Percentiles rank a stretch among this genome's conserved stretches.
These are phyloP conservation scores for Teleiodes luculella DNA, from an alignment of 2,888 invertebrate genomes.

Conservation along the genomic window DNA sequence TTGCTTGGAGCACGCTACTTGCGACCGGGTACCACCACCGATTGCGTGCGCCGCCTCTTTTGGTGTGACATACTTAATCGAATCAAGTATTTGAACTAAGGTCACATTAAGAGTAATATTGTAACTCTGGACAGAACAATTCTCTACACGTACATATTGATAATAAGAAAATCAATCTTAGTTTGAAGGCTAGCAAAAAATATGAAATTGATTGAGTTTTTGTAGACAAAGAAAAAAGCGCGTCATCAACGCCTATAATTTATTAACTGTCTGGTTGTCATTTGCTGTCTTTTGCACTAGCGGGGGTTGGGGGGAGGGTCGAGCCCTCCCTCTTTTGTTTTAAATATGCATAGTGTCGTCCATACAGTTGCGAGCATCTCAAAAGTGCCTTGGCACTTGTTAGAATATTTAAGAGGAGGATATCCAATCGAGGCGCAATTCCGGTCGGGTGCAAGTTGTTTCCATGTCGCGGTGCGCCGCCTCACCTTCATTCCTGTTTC, in stretches of 20 bases:
- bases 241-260: conserved; percentile 29
- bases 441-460: conserved; percentile 35
- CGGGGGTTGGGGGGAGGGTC: conserved; percentile 23
- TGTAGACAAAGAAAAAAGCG: background rate
- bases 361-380: conserved; percentile 57
- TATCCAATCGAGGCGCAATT: conserved; percentile 56
- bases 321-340: conserved; percentile 46
- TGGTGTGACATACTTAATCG: background rate
- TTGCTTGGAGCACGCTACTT: conserved; percentile 37
- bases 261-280: conserved; percentile 31
- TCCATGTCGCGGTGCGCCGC: background rate
- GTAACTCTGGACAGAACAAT: too few species aligned
- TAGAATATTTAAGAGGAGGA: conserved; percentile 67
- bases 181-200: background rate
- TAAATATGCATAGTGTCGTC: conserved; percentile 65
- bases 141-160: too few species aligned
- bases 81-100: background rate
- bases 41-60: background rate
- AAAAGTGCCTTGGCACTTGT: conserved; percentile 58
- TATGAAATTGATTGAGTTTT: background rate
- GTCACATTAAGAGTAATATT: too few species aligned
- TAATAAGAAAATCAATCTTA: too few species aligned
- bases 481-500: conserved; percentile 9
- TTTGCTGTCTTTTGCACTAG: conserved; percentile 29
- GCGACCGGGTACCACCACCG: background rate